A percentile compares a stretch with the other conserved stretches of the same genome.
Conservation (phyloP, 2,888 invertebrate species). For the Drosophila neotestacea region DNA sequence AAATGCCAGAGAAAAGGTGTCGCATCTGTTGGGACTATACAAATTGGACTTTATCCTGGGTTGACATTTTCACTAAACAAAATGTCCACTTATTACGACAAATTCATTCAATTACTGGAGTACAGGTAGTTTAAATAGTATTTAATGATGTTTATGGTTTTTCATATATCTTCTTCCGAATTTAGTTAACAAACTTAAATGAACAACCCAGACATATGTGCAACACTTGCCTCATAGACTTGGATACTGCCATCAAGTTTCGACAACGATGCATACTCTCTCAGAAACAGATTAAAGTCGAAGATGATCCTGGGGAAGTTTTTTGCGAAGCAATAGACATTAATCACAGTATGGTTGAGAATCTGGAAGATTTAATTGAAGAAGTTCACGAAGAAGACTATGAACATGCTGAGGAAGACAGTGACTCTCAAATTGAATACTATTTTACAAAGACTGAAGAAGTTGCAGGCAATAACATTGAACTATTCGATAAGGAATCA, state of each 20-base stretch:
- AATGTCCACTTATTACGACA: constrained; percentile 40
- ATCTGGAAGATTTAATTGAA: not conserved
- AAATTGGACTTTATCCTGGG: not conserved
- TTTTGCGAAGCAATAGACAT: not conserved
- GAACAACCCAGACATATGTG: constrained; percentile 39
- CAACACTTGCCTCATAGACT: constrained; percentile 35
- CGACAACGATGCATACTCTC: constrained; percentile 56
- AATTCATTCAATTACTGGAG: constrained; percentile 43
- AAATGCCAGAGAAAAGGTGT: constrained; percentile 15
- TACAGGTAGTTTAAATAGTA: constrained; percentile 35
- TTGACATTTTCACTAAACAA: constrained; percentile 32
- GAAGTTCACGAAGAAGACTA: not conserved
- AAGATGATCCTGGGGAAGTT: not conserved
- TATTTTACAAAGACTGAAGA: constrained; percentile 7
- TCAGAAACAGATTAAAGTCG: constrained; percentile 36
- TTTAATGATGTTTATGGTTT: not conserved
- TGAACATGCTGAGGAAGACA: not conserved
- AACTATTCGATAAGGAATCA: not conserved
- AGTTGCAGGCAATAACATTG: not conserved
- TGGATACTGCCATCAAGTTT: constrained; percentile 42
- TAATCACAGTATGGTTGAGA: not conserved
- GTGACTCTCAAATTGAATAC: constrained; percentile 21
- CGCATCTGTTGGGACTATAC: constrained; percentile 38
- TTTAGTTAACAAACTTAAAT: constrained; percentile 2
- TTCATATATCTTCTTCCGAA: not conserved